A percentile compares a stretch with the other conserved stretches of the same genome.
These are phyloP conservation scores for Thyatira batis DNA, from an alignment of 2,888 invertebrate genomes.

Conservation along the genomic window DNA sequence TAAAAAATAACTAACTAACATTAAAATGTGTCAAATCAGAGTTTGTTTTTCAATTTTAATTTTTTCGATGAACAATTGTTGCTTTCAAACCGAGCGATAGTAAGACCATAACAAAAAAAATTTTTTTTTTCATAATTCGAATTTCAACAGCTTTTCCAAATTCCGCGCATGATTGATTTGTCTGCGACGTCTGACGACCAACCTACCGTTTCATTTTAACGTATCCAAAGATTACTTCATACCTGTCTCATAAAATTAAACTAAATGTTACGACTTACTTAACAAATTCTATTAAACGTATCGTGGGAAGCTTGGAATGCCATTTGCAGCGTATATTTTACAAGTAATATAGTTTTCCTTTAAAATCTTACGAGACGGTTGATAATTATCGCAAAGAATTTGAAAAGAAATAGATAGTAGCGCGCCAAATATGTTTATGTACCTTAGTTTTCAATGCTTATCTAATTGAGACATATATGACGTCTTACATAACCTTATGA, in stretches of 20 bases:
- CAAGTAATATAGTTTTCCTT: background rate
- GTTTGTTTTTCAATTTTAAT: no score
- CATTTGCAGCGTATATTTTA: background rate
- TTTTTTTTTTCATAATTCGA: no score
- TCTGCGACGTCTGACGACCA: no score
- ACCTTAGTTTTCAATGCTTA: background rate
- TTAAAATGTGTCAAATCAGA: no score
- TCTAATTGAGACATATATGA: background rate
- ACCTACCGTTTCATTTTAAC: background rate
- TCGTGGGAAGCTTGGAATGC: background rate
- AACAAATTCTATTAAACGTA: background rate
- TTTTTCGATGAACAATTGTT: no score
- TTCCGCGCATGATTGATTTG: no score
- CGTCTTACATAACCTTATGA: background rate
- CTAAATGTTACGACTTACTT: background rate
- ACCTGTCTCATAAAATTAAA: background rate
- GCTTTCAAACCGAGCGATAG: no score
- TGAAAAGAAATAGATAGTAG: background rate
- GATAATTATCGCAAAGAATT: background rate
- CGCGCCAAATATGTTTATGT: background rate
- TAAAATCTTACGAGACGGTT: background rate
- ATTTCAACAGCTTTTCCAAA: no score
- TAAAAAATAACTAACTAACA: no score
- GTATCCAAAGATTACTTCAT: background rate
- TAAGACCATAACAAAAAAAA: no score